Evolutionary conservation across 2,113 vertebrate species (phyloP).

Genomic region (Hucho hucho): DNA sequence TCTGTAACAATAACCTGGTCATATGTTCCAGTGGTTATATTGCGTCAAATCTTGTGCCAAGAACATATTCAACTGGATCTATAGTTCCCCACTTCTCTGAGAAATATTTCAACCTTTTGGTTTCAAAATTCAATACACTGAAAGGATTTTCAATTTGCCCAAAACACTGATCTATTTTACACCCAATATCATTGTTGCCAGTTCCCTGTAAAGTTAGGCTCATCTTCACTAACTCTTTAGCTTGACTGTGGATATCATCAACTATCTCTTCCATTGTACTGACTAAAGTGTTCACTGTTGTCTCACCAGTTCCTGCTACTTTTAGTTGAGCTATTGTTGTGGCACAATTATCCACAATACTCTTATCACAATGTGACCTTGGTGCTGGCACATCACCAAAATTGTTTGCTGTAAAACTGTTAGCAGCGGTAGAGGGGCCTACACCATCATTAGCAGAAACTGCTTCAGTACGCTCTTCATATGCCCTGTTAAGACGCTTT

Average conservation of each 20-base stretch:
- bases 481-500: no score
- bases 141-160: conserved; percentile 23
- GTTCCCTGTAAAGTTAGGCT: conserved; percentile 1
- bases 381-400: no score
- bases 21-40: conserved; percentile 25
- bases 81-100: conserved; percentile 24
- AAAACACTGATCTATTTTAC: conserved; percentile 23
- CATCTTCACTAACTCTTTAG: conserved; percentile 1
- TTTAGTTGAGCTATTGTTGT: conserved; percentile 35
- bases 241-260: conserved; percentile 22
- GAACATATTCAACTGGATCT: no score
- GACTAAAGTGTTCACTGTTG: conserved; percentile 20
- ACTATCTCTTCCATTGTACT: conserved; percentile 30
- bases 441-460: no score
- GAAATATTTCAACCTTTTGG: conserved; percentile 29
- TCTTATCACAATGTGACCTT: conserved; percentile 4
- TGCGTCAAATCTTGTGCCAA: conserved; percentile 35
- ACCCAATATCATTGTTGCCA: conserved; percentile 5
- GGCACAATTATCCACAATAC: conserved; percentile 29
- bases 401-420: no score
- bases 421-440: no score
- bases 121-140: conserved; percentile 33
- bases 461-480: no score
- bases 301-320: conserved; percentile 22
- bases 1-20: conserved; percentile 12